phyloP scores from a whole-genome alignment of 2,888 invertebrate species.

The Phymatocera aterrima region DNA sequence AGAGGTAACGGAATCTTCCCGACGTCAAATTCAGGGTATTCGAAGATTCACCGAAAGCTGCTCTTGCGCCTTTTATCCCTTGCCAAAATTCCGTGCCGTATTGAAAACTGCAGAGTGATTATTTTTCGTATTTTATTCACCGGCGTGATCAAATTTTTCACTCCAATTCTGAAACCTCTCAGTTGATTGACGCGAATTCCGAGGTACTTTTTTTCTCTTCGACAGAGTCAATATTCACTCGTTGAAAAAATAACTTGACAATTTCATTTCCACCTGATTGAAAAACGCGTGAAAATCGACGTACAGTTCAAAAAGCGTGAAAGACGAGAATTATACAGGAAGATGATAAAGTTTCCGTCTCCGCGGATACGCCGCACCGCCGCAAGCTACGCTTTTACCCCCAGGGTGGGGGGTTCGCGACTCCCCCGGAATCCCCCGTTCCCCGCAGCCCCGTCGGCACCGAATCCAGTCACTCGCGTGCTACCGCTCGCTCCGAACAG shows the following conservation, averaged over 20 bases:
- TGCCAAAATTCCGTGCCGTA: no score
- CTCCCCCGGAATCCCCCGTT: slow-evolving; percentile 3
- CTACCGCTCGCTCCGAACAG: slow-evolving; percentile 43
- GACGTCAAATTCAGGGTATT: no score
- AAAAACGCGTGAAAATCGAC: not conserved
- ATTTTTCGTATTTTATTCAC: not conserved
- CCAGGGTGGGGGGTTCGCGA: slow-evolving; percentile 38
- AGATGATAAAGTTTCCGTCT: slow-evolving; percentile 37
- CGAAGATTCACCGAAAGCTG: no score
- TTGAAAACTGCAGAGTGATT: no score
- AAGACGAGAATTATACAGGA: not conserved
- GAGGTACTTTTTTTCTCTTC: no score
- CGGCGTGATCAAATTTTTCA: not conserved
- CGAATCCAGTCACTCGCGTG: slow-evolving; percentile 44
- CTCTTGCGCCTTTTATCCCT: not conserved
- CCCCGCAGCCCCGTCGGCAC: slow-evolving; percentile 38
- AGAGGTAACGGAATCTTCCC: no score
- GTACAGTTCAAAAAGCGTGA: not conserved
- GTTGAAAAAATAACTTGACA: not conserved
- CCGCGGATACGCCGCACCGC: slow-evolving; percentile 33
- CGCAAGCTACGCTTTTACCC: slow-evolving; percentile 43
- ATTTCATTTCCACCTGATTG: not conserved
- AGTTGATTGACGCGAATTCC: not conserved
- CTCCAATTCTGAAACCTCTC: not conserved
- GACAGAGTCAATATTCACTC: not conserved